Percentiles rank a stretch among this genome's conserved stretches.
phyloP scores from a whole-genome alignment of 2,797 vertebrate species.

The Ctenochaetus hawaiiensis region DNA sequence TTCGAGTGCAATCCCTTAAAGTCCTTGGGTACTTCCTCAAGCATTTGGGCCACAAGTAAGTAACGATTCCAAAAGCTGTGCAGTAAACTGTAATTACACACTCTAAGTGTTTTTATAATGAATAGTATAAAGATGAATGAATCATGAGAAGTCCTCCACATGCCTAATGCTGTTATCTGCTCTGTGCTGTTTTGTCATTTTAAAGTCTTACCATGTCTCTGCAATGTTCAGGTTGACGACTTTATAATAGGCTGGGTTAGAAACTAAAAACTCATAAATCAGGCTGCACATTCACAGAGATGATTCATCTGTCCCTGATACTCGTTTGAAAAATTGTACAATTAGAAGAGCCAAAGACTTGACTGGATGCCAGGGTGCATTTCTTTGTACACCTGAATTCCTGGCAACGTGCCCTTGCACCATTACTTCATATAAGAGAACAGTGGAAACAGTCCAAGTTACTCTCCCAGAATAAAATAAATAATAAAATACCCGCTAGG shows the following conservation, averaged over 20 bases:
- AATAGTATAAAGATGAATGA: conserved; percentile 15
- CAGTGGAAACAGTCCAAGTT: conserved; percentile 38
- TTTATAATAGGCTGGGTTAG: neutral
- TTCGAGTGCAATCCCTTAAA: conserved; percentile 97
- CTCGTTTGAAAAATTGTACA: conserved; percentile 15
- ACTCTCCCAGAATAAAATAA: conserved; percentile 55
- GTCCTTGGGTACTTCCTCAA: conserved; percentile 98
- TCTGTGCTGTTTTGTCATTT: neutral
- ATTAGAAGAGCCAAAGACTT: conserved; percentile 31
- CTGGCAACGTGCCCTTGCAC: conserved; percentile 30
- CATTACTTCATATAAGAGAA: conserved; percentile 53
- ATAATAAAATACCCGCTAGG: conserved; percentile 34
- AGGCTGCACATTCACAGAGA: conserved; percentile 13
- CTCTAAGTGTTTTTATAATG: conserved; percentile 8
- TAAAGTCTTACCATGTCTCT: neutral
- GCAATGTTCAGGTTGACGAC: neutral
- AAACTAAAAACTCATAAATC: conserved; percentile 15
- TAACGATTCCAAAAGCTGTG: conserved; percentile 46
- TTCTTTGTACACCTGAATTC: conserved; percentile 52
- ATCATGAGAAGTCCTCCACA: neutral
- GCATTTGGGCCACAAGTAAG: conserved; percentile 98
- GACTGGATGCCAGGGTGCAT: conserved; percentile 42
- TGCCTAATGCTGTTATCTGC: neutral
- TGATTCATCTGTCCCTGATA: conserved; percentile 30
- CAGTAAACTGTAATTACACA: conserved; percentile 16